These are phyloP conservation scores for Bungarus multicinctus DNA, from an alignment of 2,113 vertebrate genomes.

Conservation along the genomic window DNA sequence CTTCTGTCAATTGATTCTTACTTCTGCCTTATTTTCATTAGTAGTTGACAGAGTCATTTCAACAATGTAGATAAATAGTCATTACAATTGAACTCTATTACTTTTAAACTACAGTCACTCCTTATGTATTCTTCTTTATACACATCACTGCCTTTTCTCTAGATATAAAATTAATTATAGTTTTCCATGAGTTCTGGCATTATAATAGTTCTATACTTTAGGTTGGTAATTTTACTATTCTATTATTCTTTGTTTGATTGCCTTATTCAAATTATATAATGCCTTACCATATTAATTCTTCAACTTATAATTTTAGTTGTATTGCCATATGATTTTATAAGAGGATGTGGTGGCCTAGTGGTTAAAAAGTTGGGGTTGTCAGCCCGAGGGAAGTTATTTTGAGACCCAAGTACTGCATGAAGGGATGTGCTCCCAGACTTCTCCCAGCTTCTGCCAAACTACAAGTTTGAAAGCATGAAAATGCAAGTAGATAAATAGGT, in stretches of 20 bases:
- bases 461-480: no score
- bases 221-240: not conserved
- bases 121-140: not conserved
- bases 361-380: no score
- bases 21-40: not conserved
- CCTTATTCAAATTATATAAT: not conserved
- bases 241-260: not conserved
- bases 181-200: not conserved
- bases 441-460: no score
- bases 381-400: no score
- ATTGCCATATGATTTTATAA: not conserved
- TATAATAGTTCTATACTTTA: not conserved
- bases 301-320: not conserved
- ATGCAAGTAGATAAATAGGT: no score
- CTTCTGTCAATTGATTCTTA: not conserved
- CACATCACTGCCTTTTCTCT: not conserved
- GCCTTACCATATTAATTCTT: not conserved
- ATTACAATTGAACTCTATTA: not conserved
- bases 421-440: no score
- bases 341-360: no score
- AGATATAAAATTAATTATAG: not conserved
- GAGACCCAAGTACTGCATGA: no score
- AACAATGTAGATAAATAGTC: not conserved
- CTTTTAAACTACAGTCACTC: not conserved
- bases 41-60: not conserved